Conservation (phyloP, 2,888 invertebrate species). For the Lasioglossum oenotherae region DNA sequence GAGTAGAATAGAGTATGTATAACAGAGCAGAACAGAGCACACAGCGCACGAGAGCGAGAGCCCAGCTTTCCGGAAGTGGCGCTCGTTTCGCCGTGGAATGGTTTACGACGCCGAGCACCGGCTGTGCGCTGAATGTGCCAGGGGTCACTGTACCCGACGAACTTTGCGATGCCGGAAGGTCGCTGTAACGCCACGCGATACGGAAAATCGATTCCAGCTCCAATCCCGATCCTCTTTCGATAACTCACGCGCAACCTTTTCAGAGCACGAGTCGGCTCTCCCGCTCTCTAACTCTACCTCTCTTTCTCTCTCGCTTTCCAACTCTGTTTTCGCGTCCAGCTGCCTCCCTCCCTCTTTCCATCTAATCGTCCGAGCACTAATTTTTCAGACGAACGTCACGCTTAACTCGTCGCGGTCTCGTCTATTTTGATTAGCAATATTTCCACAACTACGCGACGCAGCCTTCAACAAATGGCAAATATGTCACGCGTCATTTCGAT, state of each 20-base stretch:
- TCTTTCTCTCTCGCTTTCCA: neutral
- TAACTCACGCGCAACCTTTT: conserved; percentile 36
- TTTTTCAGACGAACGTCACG: neutral
- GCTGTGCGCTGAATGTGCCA: conserved; percentile 44
- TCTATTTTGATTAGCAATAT: neutral
- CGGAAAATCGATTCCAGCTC: conserved; percentile 63
- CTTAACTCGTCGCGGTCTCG: neutral
- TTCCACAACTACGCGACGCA: neutral
- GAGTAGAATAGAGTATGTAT: neutral
- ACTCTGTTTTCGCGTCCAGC: neutral
- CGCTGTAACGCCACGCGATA: conserved; percentile 60
- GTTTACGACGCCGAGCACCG: conserved; percentile 67
- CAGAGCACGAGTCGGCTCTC: neutral
- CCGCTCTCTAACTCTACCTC: neutral
- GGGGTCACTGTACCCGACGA: conserved; percentile 74
- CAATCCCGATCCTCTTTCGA: conserved; percentile 41
- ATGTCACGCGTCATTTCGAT: neutral
- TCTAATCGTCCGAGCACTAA: neutral
- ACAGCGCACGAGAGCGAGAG: conserved; percentile 20
- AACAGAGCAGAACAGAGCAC: neutral
- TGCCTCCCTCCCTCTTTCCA: neutral
- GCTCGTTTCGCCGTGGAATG: conserved; percentile 68
- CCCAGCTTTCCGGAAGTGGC: conserved; percentile 68
- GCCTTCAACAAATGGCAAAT: neutral
- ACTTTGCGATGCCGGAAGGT: conserved; percentile 65